phyloP scores from a whole-genome alignment of 2,888 invertebrate species.

The Drosophila setosimentum region DNA sequence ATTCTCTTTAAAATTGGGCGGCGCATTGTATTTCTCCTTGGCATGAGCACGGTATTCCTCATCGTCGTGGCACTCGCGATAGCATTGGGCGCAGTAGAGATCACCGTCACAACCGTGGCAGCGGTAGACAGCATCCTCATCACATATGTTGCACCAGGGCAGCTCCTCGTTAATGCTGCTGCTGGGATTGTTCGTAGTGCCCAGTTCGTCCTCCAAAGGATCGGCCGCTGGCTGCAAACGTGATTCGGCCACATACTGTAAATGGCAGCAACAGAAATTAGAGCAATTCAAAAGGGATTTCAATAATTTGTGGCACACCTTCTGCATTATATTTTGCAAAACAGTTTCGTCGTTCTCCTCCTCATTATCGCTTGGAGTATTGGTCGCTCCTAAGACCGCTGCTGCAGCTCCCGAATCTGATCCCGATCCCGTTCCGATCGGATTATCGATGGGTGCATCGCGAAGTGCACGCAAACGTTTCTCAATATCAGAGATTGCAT shows the following conservation, averaged over 20 bases:
- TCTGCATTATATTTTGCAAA: conserved; percentile 82
- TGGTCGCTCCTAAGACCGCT: conserved; percentile 53
- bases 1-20: conserved; percentile 83
- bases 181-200: conserved; percentile 52
- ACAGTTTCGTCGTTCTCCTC: conserved; percentile 85
- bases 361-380: conserved; percentile 81
- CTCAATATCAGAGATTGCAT: conserved; percentile 87
- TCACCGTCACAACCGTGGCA: conserved; percentile 93
- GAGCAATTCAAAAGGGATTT: background rate
- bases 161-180: conserved; percentile 86
- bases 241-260: conserved; percentile 86
- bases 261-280: background rate
- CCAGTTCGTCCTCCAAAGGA: conserved; percentile 84
- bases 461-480: conserved; percentile 86
- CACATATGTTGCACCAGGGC: conserved; percentile 94
- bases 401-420: conserved; percentile 1
- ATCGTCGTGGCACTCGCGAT: conserved; percentile 89
- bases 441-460: conserved; percentile 82
- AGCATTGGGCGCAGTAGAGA: conserved; percentile 92
- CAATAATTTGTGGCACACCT: conserved; percentile 52
- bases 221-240: conserved; percentile 85
- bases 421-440: conserved; percentile 11
- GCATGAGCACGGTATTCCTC: conserved; percentile 86
- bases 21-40: conserved; percentile 77
- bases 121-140: conserved; percentile 90